Percentiles rank a stretch among this genome's conserved stretches.
Evolutionary conservation across 2,888 invertebrate genomes (phyloP).

Genomic region (Microdon myrmicae): DNA sequence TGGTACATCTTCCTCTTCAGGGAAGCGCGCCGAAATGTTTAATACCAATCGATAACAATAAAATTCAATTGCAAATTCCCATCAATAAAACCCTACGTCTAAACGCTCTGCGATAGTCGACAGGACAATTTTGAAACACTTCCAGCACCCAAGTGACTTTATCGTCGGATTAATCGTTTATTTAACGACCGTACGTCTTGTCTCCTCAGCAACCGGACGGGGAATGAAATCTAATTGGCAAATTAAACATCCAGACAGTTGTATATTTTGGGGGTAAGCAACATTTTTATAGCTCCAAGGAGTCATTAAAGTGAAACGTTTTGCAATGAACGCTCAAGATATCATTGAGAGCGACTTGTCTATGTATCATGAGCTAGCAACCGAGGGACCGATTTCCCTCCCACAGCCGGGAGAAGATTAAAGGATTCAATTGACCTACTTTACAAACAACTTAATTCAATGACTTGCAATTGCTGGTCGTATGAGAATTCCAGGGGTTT

Average conservation of each 20-base stretch:
- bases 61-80: constrained; percentile 49
- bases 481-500: no score
- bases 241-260: constrained; percentile 33
- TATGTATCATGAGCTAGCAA: constrained; percentile 12
- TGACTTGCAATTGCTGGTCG: no score
- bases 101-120: constrained; percentile 33
- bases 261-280: background rate
- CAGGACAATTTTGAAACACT: constrained; percentile 36
- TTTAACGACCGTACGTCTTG: constrained; percentile 24
- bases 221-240: constrained; percentile 48
- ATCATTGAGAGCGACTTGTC: constrained; percentile 5
- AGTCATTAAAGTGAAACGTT: constrained; percentile 36
- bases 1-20: background rate
- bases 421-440: constrained; percentile 23
- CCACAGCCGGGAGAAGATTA: constrained; percentile 1
- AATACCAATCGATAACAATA: constrained; percentile 45
- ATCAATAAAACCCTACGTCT: constrained; percentile 42
- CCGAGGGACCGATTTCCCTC: no score
- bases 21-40: constrained; percentile 10
- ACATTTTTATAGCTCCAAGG: constrained; percentile 34
- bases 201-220: background rate
- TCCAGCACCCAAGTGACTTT: constrained; percentile 30
- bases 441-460: constrained; percentile 12
- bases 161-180: constrained; percentile 47
- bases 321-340: constrained; percentile 1